Base-by-base conservation (phyloP, 2,888 invertebrate species). In the Onthophagus sagittarius region DNA sequence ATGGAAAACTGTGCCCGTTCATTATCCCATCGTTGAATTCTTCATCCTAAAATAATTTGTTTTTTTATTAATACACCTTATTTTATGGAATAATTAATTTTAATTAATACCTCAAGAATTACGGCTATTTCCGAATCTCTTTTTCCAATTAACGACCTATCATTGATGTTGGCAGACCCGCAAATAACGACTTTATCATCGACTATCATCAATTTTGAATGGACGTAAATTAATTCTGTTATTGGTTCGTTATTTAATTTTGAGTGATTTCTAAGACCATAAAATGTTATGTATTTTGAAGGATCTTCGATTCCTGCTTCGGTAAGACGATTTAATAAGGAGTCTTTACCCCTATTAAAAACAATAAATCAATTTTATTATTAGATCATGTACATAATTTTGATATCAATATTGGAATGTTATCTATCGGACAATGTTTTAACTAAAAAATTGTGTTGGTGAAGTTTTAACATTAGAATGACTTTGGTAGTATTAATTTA, bases 81-180 rank as follows among this genome's bases (percentile, higher is more conserved):
- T n/a, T n/a, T n/a, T 39, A 14, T 70, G 62, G 5, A 6, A 53
- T 70, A 11, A 31, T 33, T 15, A 53, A 53, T 70, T 70, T n/a
- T 53, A 14, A 62, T 11, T 14, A 62, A 80, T 82, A 91, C 97
- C 90, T 95, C 93, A 72, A 97, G 89, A 64, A 97, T 86, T 13
- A 97, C 93, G 2, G 96, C 97, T 5, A 96, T 92, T 86, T 99
- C 99, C 0, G 98, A 98, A 82, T 99, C 99, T 77, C 99, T 88
- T 75, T 92, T 94, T 0, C 99, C 99, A 72, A 97, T 88, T 90
- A 99, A 90, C 73, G 97, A 98, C 71, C 99, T 88, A 84, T 99
- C 99, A 82, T 99, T 99, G 79, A 99, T 97, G 83, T 99, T 99
- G 0, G 99, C 98, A 4, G 98, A 98, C 14, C 99, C 99, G 80